Base-by-base conservation (phyloP, 92 coral and sea anemone genomes). In the Metridium senile region DNA sequence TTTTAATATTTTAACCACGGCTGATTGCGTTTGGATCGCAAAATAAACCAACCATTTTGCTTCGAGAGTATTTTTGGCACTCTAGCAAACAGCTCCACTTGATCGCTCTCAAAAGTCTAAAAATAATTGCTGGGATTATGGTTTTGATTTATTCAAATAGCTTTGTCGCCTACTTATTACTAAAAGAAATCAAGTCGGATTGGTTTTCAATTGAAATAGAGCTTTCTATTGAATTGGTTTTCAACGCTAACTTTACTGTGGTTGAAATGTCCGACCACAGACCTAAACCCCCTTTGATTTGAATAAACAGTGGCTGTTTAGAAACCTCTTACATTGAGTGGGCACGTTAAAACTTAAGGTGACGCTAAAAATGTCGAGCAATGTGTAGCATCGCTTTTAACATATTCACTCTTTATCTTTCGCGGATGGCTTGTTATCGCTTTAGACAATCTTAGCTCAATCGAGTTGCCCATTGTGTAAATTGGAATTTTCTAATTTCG, bases 211-310 rank as follows among this genome's bases (percentile, higher is more conserved):
- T 35, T 10, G 49, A 62, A 35, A 57, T 31, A 33, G 33, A 3
- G 54, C 46, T 58, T 51, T 34, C 33, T 29, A 21, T 58, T 73
- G 9, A 21, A 73, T n/a, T 73, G 33, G n/a, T n/a, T 57, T 33
- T 57, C 49, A 46, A 57, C 64, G 78, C 26, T 73, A 21, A 30
- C 9, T 2, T 20, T 58, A 56, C 56, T 73, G 78, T 19, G 78
- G 78, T 73, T 64, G 45, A 9, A 9, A 17, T 11, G 23, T 62
- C 68, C 57, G 56, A 58, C 78, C 78, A 58, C 78, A 58, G 33
- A 33, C 33, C 20, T 31, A 73, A 73, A 71, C 76, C 47, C 58
- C 45, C 54, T 19, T 0, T 16, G 4, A n/a, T n/a, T 53, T 58
- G 76, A 71, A 71, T 30, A 30, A 39, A 39, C 49, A 39, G 8